Evolutionary conservation across 2,888 invertebrate species (phyloP), one percentile per base, ranked within the genome.

Genomic region (Panzeria rudis): DNA sequence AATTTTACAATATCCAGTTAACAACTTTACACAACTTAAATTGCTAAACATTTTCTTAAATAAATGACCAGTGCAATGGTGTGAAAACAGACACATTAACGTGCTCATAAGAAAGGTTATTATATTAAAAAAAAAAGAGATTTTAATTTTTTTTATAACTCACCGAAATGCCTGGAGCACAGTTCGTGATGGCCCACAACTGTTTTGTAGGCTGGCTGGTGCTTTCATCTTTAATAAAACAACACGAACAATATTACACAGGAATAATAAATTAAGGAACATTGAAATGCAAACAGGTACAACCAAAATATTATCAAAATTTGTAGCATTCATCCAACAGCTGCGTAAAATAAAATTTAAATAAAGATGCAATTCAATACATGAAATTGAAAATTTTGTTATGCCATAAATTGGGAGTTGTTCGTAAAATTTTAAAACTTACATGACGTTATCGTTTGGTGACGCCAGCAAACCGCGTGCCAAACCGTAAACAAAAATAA

Each of bases 181-280:
- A n/a, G 95, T 95, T 87, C 95, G 94, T 47, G 95, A 96, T 15
- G 95, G 95, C 75, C 94, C 94, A 89, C 94, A 93, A 87, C 92
- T 94, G 87, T 93, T 94, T 86, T 94, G 95, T 1, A 96, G 95
- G 71, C 95, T 95, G 64, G 92, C 93, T n/a, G 93, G 93, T 50
- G 96, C 96, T 87, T 96, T 95, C 88, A 98, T 93, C 92, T 98
- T 98, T 72, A 96, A 94, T 89, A 97, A 94, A 84, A 98, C 94
- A 75, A 98, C 97, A 87, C 97, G 94, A 83, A 98, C 96, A 89
- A 98, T 98, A 93, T 98, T 98, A 93, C 97, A 96, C 86, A 98
- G 94, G 93, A 98, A 98, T 87, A 95, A 93, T 61, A 97, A 93
- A 93, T 98, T 98, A 87, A 97, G 94, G 88, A 96, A 93, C 92